Percentiles rank a stretch among this genome's conserved stretches.
These are phyloP conservation scores for Tamias sibiricus DNA, from an alignment of 2,113 vertebrate genomes.

Conservation along the genomic window DNA sequence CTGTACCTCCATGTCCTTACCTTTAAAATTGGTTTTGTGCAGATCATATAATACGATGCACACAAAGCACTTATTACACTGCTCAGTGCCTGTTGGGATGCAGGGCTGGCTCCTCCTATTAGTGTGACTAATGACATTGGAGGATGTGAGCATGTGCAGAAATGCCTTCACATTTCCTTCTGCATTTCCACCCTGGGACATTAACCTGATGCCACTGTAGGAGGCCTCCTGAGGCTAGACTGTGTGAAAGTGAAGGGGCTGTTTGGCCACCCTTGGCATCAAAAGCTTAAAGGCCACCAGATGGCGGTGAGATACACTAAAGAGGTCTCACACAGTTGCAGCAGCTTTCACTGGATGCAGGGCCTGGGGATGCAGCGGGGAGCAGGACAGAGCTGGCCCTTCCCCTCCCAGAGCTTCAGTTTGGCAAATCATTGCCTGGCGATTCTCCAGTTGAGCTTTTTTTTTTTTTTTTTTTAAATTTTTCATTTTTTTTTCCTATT, in stretches of 20 bases:
- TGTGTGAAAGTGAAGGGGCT: background rate
- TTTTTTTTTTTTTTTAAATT: background rate
- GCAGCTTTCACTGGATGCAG: background rate
- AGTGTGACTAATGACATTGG: background rate
- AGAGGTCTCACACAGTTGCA: background rate
- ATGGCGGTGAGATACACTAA: background rate
- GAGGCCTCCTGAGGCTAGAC: background rate
- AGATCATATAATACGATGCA: background rate
- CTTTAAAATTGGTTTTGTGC: background rate
- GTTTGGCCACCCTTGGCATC: background rate
- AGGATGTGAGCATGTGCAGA: background rate
- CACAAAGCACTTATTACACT: too few relatives aligned
- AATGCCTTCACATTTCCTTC: background rate
- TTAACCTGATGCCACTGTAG: fast-evolving
- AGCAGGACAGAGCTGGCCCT: background rate
- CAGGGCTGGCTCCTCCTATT: background rate
- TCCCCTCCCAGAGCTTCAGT: background rate
- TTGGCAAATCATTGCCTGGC: background rate
- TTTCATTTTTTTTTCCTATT: background rate
- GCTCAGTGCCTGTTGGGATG: background rate
- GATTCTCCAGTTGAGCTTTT: background rate
- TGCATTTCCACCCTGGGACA: background rate
- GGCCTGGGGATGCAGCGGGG: background rate
- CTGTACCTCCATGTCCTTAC: background rate
- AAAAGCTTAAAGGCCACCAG: background rate